Base-by-base conservation (phyloP, 1,140 invertebrate species). In the Choristoneura fumiferana region DNA sequence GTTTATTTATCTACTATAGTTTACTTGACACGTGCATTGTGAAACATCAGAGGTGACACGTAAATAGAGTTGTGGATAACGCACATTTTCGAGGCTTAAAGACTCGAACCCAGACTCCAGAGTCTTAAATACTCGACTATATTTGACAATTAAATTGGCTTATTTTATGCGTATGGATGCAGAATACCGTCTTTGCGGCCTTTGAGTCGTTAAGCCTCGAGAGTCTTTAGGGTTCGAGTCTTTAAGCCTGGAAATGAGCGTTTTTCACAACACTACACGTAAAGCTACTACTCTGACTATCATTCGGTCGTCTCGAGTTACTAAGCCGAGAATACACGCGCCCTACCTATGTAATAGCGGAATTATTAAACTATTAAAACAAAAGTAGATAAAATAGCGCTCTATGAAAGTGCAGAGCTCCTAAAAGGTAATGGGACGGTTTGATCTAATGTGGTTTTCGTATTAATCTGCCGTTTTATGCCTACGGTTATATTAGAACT, bases 261-360 rank as follows among this genome's bases (percentile, higher is more conserved):
- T n/a, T n/a, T n/a, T n/a, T n/a, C n/a, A n/a, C n/a, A n/a, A n/a
- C n/a, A n/a, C 13, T 34, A 57, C 22, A 29, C 22, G 2, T 6
- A 29, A 29, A n/a, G n/a, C n/a, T n/a, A n/a, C n/a, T n/a, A 70
- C 40, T 52, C 65, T 61, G 55, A 65, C 68, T 65, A 63, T 65
- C 59, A 57, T 39, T n/a, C 62, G 36, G 58, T 71, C 60, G 3
- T 22, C 43, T 49, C 43, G n/a, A 3, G 22, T 49, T 49, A 49
- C 43, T 49, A 49, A 49, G 22, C 18, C 17, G n/a, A 14, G 22
- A 29, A 29, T 3, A 29, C 22, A 29, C 6, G 22, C 22, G 22
- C 22, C 6, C 22, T 29, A 29, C 22, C 22, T 29, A 13, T 12
- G 12, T 40, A 40, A 40, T 15, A 14, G 15, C 38, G 14, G 13